phyloP scores from a whole-genome alignment of 53 echinoderm and acorn worm species.

The Luidia sarsii region DNA sequence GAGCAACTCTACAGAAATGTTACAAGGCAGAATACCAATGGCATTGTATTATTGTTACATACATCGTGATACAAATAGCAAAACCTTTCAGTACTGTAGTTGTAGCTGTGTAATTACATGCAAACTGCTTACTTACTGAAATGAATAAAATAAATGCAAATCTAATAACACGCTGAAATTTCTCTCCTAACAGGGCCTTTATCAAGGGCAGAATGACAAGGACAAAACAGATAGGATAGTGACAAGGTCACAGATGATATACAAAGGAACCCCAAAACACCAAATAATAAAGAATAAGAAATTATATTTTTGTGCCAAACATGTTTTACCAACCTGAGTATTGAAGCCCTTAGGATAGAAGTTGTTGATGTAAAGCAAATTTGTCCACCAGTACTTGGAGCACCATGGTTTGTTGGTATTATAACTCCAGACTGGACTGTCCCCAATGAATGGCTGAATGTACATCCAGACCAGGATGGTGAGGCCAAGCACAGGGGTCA shows the following conservation, averaged over 20 bases:
- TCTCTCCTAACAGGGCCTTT: too few species aligned
- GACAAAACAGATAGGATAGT: not conserved
- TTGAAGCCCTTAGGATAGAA: constrained; percentile 66
- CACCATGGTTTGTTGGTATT: constrained; percentile 16
- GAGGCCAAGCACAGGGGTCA: constrained; percentile 68
- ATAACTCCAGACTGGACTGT: constrained; percentile 62
- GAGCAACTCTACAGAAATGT: too few species aligned
- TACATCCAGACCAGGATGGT: constrained; percentile 68
- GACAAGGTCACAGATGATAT: not conserved
- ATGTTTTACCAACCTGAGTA: constrained; percentile 35
- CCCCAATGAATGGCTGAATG: constrained; percentile 70
- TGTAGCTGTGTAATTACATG: too few species aligned
- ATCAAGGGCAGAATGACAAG: too few species aligned
- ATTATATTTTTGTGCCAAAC: too few species aligned
- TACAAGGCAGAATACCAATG: too few species aligned
- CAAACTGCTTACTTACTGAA: too few species aligned
- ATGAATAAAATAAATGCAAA: not conserved
- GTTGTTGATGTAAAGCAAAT: constrained; percentile 83
- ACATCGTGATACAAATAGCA: too few species aligned
- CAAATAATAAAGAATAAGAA: too few species aligned
- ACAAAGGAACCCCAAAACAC: not conserved
- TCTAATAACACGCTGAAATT: not conserved
- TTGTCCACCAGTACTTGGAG: constrained; percentile 87
- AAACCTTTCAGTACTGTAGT: too few species aligned
- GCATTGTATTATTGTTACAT: too few species aligned